Evolutionary conservation across 2,888 invertebrate species (phyloP).

Genomic region (Pelosia muscerda): DNA sequence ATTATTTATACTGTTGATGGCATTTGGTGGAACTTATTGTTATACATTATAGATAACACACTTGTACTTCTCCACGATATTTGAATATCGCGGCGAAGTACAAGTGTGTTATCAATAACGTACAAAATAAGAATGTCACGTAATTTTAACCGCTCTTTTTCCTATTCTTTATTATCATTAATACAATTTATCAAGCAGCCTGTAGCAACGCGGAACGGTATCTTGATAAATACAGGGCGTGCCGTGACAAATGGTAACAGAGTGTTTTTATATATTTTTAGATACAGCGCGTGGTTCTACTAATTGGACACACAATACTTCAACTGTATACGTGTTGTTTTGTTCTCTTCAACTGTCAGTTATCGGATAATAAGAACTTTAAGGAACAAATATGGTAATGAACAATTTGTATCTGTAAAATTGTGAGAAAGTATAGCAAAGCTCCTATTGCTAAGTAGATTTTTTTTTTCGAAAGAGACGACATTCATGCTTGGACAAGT

Average conservation of each 20-base stretch:
- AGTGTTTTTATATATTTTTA: constrained; percentile 86
- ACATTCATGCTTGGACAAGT: too few species aligned
- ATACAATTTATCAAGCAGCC: constrained; percentile 53
- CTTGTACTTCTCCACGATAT: too few species aligned
- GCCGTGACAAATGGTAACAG: constrained; percentile 85
- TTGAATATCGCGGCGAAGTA: too few species aligned
- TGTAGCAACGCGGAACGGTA: constrained; percentile 69
- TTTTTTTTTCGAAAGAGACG: too few species aligned
- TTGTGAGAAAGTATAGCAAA: background rate
- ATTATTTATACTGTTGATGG: too few species aligned
- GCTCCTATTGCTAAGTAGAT: too few species aligned
- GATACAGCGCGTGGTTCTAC: constrained; percentile 70
- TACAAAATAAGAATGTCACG: background rate
- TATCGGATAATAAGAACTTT: background rate
- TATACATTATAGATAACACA: too few species aligned
- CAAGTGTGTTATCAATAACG: too few species aligned
- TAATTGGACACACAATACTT: constrained; percentile 84
- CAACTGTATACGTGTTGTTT: constrained; percentile 54
- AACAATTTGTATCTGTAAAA: background rate
- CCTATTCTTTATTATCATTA: constrained; percentile 1
- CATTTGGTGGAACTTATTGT: too few species aligned
- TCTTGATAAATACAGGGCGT: constrained; percentile 85
- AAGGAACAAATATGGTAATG: background rate
- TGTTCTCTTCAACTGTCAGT: constrained; percentile 46
- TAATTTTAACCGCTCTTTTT: background rate